Conservation (phyloP, 2,113 vertebrate species). For the Microcebus jonahi region DNA sequence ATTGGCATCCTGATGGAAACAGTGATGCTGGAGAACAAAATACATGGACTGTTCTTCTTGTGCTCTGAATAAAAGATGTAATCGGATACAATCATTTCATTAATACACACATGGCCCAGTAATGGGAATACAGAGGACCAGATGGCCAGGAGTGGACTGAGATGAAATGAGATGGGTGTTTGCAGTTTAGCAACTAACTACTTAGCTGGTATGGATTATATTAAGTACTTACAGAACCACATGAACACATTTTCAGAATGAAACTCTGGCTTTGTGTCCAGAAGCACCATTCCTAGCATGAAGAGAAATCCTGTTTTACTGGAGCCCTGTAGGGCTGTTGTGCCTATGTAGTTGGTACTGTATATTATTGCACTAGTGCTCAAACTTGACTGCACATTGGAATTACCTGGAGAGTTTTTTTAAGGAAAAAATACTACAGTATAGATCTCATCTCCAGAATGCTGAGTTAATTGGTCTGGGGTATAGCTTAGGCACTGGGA, state of each 20-base stretch:
- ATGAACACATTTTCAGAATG: constrained; percentile 79
- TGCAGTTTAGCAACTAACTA: constrained; percentile 86
- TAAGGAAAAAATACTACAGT: not conserved
- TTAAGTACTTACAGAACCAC: constrained; percentile 73
- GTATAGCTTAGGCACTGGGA: not conserved
- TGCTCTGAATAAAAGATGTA: constrained; percentile 85
- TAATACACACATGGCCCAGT: constrained; percentile 84
- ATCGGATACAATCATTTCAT: constrained; percentile 87
- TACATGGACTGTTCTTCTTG: constrained; percentile 33
- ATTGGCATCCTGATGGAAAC: constrained; percentile 27
- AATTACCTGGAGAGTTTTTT: not conserved
- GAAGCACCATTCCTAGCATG: not conserved
- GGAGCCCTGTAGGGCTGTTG: not conserved
- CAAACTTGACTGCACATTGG: not conserved
- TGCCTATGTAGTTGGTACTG: not conserved
- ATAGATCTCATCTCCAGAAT: not conserved
- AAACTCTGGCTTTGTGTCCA: constrained; percentile 68
- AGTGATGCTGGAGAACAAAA: not conserved
- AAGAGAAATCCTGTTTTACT: not conserved
- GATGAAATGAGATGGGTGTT: constrained; percentile 83
- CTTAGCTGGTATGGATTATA: constrained; percentile 78
- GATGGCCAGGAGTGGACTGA: constrained; percentile 82
- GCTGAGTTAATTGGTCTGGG: constrained; percentile 56
- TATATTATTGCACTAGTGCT: not conserved
- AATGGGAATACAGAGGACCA: constrained; percentile 83